Base-by-base conservation (phyloP, 2,888 invertebrate species). In the Arge pagana region DNA sequence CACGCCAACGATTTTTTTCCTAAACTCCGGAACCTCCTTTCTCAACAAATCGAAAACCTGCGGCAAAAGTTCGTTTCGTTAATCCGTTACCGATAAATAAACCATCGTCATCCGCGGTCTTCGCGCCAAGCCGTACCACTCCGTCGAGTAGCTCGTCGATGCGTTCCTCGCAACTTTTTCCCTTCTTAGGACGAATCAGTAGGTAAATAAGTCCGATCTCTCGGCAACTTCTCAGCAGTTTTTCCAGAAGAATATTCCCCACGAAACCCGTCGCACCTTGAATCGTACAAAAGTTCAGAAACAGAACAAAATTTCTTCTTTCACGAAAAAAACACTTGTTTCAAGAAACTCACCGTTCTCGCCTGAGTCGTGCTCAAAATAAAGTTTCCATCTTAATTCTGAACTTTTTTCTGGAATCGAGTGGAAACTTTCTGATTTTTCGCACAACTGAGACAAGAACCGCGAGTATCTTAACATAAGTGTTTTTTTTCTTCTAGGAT, bases 1-100 rank as follows among this genome's bases (percentile, higher is more conserved):
- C 15, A 80, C 71, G 19, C 72, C 68, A 39, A 67, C 58, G 16
- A 80, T 59, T 69, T 78, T 79, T 45, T 75, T 66, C 16, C 76
- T 73, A 61, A 64, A 66, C 59, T 67, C 62, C 43, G 71, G 67
- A 60, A 65, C 40, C 53, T 56, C 57, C 36, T 66, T 48, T 33
- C 55, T 55, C 28, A 71, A 30, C 5, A 61, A 43, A 10, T 55
- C 52, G 35, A 70, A 70, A 6, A 64, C 52, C 67, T 68, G n/a
- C n/a, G n/a, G n/a, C n/a, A n/a, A n/a, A n/a, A n/a, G n/a, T n/a
- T n/a, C n/a, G n/a, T n/a, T n/a, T n/a, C n/a, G n/a, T n/a, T n/a
- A n/a, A n/a, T n/a, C n/a, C n/a, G n/a, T n/a, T n/a, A n/a, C n/a
- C n/a, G n/a, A n/a, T n/a, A n/a, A n/a, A n/a, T n/a, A n/a, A n/a